Base-by-base conservation (phyloP, 2,113 vertebrate genomes). In the Columba livia region DNA sequence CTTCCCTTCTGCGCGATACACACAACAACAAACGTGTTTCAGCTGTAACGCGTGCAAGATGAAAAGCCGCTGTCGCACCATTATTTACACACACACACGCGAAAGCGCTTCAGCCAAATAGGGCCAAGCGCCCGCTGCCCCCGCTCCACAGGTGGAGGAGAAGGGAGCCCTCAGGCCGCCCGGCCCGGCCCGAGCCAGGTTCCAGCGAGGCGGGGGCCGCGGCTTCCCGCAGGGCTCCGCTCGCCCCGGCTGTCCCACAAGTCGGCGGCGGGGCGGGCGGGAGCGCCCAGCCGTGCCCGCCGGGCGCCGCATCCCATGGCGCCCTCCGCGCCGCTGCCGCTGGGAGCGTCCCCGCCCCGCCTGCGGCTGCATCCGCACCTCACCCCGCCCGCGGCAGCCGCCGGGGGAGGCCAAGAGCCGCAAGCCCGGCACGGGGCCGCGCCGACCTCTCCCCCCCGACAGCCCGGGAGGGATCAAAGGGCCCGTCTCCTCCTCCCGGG, bases 21-120 rank as follows among this genome's bases (percentile, higher is more conserved):
- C 23, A 4, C 51, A 32, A 25, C 16, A 29, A 54, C 19, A 3
- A 40, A 12, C 0, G 58, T 7, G n/a, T 3, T 67, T 29, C 0
- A 17, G 32, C 3, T 9, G 42, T 5, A 25, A 40, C 67, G 62
- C 28, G 15, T 1, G 40, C 1, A 4, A 48, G 42, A 25, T 0
- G 19, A 67, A 38, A 58, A n/a, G 15, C 0, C 15, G 2, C 62
- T 83, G 60, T 12, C 0, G 26, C 54, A 7, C 15, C 48, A 4
- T 31, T 26, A 0, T 17, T 61, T 11, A 6, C 34, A 6, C 56
- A 10, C 56, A 10, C 24, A 11, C 24, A 0, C 1, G 2, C 29
- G 3, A 26, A 15, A 38, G 50, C 32, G 0, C 3, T 9, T 1
- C 51, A 1, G 82, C 6, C 28, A 5, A 5, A 15, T 0, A 2